Evolutionary conservation across 2,797 vertebrate genomes (phyloP).

Genomic region (Geotrypetes seraphini): DNA sequence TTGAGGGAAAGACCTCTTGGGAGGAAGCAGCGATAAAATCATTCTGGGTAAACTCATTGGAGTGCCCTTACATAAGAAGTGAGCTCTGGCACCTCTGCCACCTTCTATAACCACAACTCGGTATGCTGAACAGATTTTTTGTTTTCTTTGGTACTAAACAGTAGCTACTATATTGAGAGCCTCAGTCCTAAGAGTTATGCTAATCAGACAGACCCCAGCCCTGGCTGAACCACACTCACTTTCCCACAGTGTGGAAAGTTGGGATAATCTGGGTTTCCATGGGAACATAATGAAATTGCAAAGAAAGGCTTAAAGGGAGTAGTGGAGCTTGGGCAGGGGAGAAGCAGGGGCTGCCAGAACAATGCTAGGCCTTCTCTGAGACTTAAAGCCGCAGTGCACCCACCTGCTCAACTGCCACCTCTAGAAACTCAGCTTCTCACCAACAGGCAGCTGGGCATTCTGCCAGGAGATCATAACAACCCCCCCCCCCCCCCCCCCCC

Average conservation of each 20-base stretch:
- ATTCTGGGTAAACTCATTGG: no score
- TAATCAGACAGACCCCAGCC: accelerated
- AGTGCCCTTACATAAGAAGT: no score
- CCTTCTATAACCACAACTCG: no score
- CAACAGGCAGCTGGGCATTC: no score
- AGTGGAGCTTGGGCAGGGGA: not conserved
- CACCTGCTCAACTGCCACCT: not conserved
- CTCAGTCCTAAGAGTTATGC: accelerated
- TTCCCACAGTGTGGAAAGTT: not conserved
- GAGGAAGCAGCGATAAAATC: no score
- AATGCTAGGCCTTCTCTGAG: not conserved
- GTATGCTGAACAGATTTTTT: no score
- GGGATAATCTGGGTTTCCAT: not conserved
- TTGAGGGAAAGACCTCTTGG: no score
- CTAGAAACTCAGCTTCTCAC: not conserved
- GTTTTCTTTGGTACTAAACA: no score
- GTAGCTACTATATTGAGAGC: no score
- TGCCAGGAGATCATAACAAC: no score
- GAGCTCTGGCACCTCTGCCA: no score
- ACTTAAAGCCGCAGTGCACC: not conserved
- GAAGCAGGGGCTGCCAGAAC: not conserved
- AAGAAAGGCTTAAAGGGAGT: not conserved
- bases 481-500: no score
- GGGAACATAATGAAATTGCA: not conserved
- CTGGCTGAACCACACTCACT: not conserved